Conservation (phyloP, 2,888 invertebrate species). For the Listrodromus nycthemerus region DNA sequence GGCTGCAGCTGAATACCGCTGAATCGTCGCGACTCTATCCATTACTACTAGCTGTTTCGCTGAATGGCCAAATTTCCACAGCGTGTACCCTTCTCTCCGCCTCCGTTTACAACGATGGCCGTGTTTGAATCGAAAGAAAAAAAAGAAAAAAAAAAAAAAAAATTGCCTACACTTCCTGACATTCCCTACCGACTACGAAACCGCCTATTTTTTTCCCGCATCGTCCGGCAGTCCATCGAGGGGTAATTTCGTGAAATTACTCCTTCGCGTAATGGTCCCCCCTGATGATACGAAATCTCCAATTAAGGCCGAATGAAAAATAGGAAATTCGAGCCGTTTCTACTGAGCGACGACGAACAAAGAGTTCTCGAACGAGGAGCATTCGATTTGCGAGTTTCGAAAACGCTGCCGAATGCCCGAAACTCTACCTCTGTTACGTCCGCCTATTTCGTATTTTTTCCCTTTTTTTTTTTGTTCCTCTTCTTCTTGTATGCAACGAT, state of each 20-base stretch:
- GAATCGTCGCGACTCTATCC: constrained; percentile 53
- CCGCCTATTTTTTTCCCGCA: not conserved
- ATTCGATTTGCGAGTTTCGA: constrained; percentile 50
- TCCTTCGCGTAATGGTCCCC: too few relatives aligned
- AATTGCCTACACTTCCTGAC: not conserved
- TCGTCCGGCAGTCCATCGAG: not conserved
- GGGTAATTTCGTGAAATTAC: not conserved
- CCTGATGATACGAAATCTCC: not conserved
- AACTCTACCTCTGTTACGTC: not conserved
- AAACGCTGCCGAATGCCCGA: constrained; percentile 26
- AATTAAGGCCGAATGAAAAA: not conserved
- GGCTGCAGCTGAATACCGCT: constrained; percentile 37
- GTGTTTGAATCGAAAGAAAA: constrained; percentile 28
- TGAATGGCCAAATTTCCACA: constrained; percentile 62
- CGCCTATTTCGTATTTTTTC: constrained; percentile 2
- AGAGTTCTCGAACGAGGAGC: constrained; percentile 35
- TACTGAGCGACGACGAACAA: constrained; percentile 25
- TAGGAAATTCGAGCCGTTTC: not conserved
- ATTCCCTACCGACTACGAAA: not conserved
- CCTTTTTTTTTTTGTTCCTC: not conserved
- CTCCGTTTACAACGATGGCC: constrained; percentile 17
- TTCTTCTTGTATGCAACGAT: constrained; percentile 1
- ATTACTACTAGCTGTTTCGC: constrained; percentile 50
- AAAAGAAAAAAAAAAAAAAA: constrained; percentile 9
- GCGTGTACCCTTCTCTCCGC: constrained; percentile 9